Conservation (phyloP, 1,140 invertebrate species). For the Kradibia gibbosae region DNA sequence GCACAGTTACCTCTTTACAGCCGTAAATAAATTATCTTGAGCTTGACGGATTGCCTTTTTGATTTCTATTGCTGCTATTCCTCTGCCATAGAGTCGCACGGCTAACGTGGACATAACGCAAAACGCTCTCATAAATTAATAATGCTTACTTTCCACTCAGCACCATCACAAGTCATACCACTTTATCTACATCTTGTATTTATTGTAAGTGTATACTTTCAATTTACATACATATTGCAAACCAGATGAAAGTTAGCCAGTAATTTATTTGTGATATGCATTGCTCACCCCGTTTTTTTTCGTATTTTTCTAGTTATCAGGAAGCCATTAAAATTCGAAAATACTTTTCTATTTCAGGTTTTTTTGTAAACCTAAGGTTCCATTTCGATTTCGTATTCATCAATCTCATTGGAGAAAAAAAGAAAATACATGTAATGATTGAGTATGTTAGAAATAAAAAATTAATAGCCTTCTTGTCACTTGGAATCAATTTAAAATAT, state of each 20-base stretch:
- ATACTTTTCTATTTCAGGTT: constrained; percentile 4
- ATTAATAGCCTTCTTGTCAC: not conserved
- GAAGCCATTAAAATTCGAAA: constrained; percentile 37
- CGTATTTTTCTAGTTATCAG: not conserved
- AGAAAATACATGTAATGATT: not conserved
- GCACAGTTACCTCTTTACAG: not conserved
- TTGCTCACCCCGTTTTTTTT: not conserved
- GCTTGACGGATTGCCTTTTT: constrained; percentile 18
- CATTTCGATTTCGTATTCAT: not conserved
- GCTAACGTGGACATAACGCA: not conserved
- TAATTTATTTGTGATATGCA: constrained; percentile 38
- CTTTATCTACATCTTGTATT: constrained; percentile 50
- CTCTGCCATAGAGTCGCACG: constrained; percentile 23
- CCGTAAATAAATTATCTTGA: constrained; percentile 7
- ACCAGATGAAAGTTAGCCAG: constrained; percentile 39
- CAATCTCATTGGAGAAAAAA: not conserved
- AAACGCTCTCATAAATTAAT: constrained; percentile 29
- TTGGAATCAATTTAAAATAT: not conserved
- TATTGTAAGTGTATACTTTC: constrained; percentile 50
- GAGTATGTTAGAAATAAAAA: not conserved
- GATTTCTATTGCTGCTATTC: not conserved
- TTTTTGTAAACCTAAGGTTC: not conserved
- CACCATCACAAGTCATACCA: constrained; percentile 12
- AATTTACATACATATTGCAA: constrained; percentile 46
- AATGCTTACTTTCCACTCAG: constrained; percentile 40